Base-by-base conservation (phyloP, 2,888 invertebrate species). In the Asteroscopus sphinx region DNA sequence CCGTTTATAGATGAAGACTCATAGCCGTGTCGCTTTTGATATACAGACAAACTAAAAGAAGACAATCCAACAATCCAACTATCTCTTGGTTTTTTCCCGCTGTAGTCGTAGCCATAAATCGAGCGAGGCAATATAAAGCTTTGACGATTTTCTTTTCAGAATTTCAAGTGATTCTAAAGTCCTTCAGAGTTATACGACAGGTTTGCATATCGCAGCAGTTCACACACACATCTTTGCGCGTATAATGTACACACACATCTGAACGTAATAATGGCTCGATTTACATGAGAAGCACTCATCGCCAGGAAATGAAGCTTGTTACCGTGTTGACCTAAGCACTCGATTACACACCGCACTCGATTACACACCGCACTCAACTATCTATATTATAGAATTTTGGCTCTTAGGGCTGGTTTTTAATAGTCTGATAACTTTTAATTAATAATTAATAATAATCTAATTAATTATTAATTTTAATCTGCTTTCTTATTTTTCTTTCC, bases 101-200 rank as follows among this genome's bases (percentile, higher is more conserved):
- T 47, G 13, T 9, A 71, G 72, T 80, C 26, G 46, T 79, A 79
- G 90, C 89, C 86, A 26, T 75, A 74, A 56, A 65, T 60, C 67
- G 79, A 83, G 80, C 79, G 76, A 87, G 86, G 88, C 92, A 92
- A 92, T 92, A 93, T 92, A 90, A 88, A 89, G 91, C 92, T 91
- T 91, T 91, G 92, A 92, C 91, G 92, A 89, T 90, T 91, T 91
- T 90, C 91, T 91, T 91, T 91, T 89, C 82, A 87, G 89, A 89
- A 91, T 90, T 91, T 92, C 86, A 91, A 92, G 88, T 86, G 87
- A 85, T 87, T 90, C 87, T 89, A 90, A 91, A 92, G 88, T 91
- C 87, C 81, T 85, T 81, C 73, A 79, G 85, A 83, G 86, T 82
- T 85, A 83, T 84, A 83, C 77, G 80, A 76, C 77, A 77, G 75